Percentiles rank a stretch among this genome's conserved stretches.
These are phyloP conservation scores for Athalia circularis DNA, from an alignment of 2,888 invertebrate species.

Conservation along the genomic window DNA sequence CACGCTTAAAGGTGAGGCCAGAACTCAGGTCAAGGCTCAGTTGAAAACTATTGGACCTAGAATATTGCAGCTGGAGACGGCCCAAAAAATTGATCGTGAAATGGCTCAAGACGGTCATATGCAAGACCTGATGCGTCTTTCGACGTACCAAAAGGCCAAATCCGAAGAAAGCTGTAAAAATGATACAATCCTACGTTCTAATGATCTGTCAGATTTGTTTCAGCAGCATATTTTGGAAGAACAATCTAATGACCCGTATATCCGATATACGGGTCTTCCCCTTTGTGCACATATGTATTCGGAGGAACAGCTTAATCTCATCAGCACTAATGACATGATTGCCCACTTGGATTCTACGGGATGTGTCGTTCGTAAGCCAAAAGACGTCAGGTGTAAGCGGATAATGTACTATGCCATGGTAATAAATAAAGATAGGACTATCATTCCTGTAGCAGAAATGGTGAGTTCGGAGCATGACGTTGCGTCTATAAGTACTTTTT, in stretches of 20 bases:
- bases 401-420: slow-evolving; percentile 41
- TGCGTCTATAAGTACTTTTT: neutral
- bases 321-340: neutral
- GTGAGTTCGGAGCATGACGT: slow-evolving; percentile 24
- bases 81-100: slow-evolving; percentile 25
- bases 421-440: neutral
- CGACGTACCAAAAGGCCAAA: slow-evolving; percentile 22
- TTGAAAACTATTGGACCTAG: slow-evolving; percentile 9
- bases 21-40: neutral
- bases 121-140: slow-evolving; percentile 27
- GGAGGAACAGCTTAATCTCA: slow-evolving; percentile 11
- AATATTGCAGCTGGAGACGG: slow-evolving; percentile 23
- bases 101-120: slow-evolving; percentile 33
- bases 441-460: slow-evolving; percentile 28
- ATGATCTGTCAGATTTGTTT: slow-evolving; percentile 36
- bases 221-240: slow-evolving; percentile 9
- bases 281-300: slow-evolving; percentile 13
- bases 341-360: slow-evolving; percentile 42
- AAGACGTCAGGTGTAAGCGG: neutral
- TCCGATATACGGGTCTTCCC: slow-evolving; percentile 24
- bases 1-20: slow-evolving; percentile 19
- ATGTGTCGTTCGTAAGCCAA: slow-evolving; percentile 18
- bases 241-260: slow-evolving; percentile 25
- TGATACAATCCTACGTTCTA: slow-evolving; percentile 15
- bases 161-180: slow-evolving; percentile 31